Percentiles rank a stretch among this genome's conserved stretches.
Evolutionary conservation across 1,140 invertebrate genomes (phyloP).

Genomic region (Nebria ingens): DNA sequence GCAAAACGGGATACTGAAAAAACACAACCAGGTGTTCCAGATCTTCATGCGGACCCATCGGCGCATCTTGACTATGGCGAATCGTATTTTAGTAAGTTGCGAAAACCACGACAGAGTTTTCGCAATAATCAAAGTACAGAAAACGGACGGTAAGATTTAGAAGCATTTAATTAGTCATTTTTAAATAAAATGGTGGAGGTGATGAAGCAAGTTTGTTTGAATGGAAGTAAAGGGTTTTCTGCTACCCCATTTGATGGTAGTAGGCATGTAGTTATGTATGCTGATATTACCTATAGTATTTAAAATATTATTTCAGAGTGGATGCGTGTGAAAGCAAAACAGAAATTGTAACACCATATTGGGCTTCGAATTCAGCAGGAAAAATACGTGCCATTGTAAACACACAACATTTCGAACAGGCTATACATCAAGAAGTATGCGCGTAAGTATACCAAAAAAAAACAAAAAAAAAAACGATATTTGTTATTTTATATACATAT

Average conservation of each 20-base stretch:
- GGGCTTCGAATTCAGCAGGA: slow-evolving; percentile 84
- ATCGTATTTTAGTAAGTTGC: slow-evolving; percentile 41
- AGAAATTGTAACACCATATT: slow-evolving; percentile 89
- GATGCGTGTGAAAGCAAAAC: slow-evolving; percentile 85
- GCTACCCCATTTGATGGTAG: too few relatives aligned
- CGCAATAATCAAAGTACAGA: slow-evolving; percentile 43
- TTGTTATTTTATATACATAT: slow-evolving; percentile 6
- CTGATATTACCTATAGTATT: slow-evolving; percentile 12
- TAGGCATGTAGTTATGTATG: too few relatives aligned
- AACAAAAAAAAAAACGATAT: not conserved
- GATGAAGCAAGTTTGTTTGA: too few relatives aligned
- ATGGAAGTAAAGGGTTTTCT: too few relatives aligned
- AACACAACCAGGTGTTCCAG: slow-evolving; percentile 41
- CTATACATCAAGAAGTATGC: slow-evolving; percentile 90
- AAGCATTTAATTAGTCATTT: not conserved
- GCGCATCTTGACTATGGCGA: slow-evolving; percentile 29
- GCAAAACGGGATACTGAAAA: slow-evolving; percentile 38
- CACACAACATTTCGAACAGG: slow-evolving; percentile 89
- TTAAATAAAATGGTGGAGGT: too few relatives aligned
- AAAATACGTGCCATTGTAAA: slow-evolving; percentile 87
- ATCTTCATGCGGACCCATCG: slow-evolving; percentile 35
- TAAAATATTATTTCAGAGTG: slow-evolving; percentile 45
- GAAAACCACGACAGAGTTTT: slow-evolving; percentile 43
- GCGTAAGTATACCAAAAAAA: slow-evolving; percentile 47
- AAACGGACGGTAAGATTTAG: slow-evolving; percentile 43